These are phyloP conservation scores for Punctoribates punctum DNA, from an alignment of 2,888 invertebrate genomes.

Conservation along the genomic window DNA sequence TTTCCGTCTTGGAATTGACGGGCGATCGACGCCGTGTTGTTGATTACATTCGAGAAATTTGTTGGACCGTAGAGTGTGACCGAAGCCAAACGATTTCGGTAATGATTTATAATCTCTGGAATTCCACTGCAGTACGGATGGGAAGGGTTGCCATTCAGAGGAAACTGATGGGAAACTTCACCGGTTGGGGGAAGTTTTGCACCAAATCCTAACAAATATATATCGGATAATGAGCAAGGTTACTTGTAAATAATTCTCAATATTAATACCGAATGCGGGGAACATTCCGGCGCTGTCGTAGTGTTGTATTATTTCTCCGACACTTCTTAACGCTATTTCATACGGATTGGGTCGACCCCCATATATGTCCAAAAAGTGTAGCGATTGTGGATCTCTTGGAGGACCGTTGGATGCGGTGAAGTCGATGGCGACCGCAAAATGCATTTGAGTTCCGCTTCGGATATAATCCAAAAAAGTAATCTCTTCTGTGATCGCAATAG, in stretches of 20 bases:
- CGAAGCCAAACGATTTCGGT: slow-evolving; percentile 56
- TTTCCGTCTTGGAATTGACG: slow-evolving; percentile 56
- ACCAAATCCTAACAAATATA: slow-evolving; percentile 53
- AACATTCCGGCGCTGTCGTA: slow-evolving; percentile 59
- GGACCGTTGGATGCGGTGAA: slow-evolving; percentile 58
- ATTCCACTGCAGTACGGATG: slow-evolving; percentile 59
- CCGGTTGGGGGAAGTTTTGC: slow-evolving; percentile 58
- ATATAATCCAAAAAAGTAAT: slow-evolving; percentile 61
- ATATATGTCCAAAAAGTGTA: slow-evolving; percentile 53
- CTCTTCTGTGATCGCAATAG: slow-evolving; percentile 51
- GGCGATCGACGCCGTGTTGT: slow-evolving; percentile 54
- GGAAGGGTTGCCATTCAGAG: slow-evolving; percentile 57
- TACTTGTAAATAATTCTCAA: not conserved
- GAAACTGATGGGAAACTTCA: slow-evolving; percentile 57
- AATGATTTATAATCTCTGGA: slow-evolving; percentile 58
- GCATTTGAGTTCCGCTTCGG: slow-evolving; percentile 58
- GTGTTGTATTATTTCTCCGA: slow-evolving; percentile 57
- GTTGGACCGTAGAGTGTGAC: slow-evolving; percentile 61
- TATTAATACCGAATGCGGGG: slow-evolving; percentile 55
- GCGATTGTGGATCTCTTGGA: slow-evolving; percentile 53
- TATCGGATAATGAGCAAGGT: not conserved
- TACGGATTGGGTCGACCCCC: slow-evolving; percentile 53
- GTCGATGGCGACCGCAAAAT: slow-evolving; percentile 57
- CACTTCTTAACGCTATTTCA: slow-evolving; percentile 55
- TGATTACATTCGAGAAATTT: slow-evolving; percentile 58